These are phyloP conservation scores for Gymnocheta viridis DNA, from an alignment of 2,888 invertebrate species.

Conservation along the genomic window DNA sequence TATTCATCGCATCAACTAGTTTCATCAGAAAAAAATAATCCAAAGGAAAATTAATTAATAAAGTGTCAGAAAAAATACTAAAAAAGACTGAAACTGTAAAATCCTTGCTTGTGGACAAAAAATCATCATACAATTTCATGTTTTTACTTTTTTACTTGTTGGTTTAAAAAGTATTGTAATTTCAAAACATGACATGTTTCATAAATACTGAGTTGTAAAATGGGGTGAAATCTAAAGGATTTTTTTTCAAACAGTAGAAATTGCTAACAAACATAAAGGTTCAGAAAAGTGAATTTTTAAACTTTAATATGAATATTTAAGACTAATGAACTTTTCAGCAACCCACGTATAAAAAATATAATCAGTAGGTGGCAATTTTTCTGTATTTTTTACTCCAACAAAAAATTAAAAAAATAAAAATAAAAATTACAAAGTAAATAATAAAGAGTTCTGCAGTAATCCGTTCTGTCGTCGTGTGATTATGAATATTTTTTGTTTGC, in stretches of 20 bases:
- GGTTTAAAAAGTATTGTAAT: not conserved
- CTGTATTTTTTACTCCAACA: not conserved
- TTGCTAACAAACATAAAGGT: not conserved
- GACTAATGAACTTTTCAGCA: not conserved
- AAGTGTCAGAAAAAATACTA: slow-evolving; percentile 11
- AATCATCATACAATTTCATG: not conserved
- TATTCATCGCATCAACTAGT: not conserved
- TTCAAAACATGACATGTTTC: not conserved
- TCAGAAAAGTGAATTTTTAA: not conserved
- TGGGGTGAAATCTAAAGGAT: not conserved
- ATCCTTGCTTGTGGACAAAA: slow-evolving; percentile 25
- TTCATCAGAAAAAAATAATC: not conserved
- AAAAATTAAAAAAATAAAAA: slow-evolving; percentile 16
- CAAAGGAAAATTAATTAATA: slow-evolving; percentile 49
- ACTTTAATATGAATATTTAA: not conserved
- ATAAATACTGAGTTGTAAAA: not conserved
- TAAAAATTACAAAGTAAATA: slow-evolving; percentile 46
- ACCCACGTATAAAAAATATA: not conserved
- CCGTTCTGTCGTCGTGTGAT: slow-evolving; percentile 28
- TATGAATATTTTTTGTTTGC: slow-evolving; percentile 23
- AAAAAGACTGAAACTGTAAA: slow-evolving; percentile 3
- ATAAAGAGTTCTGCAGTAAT: slow-evolving; percentile 33
- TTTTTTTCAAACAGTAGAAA: not conserved
- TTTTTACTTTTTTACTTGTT: slow-evolving; percentile 10
- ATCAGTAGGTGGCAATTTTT: slow-evolving; percentile 24